phyloP scores from a whole-genome alignment of 2,888 invertebrate genomes.

The Perizoma flavofasciatum region DNA sequence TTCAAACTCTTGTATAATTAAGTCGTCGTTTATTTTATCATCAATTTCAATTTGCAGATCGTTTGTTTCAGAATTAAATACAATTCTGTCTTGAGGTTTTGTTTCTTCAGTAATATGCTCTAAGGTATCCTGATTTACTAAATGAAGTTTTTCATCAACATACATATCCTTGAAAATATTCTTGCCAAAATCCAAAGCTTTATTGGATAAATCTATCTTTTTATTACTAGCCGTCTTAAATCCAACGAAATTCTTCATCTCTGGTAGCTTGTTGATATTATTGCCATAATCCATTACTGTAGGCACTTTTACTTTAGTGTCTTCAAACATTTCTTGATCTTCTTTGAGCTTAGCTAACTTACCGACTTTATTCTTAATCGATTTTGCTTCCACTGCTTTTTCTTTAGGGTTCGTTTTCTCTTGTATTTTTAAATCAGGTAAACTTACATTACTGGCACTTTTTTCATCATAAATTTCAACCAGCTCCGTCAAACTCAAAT shows the following conservation, averaged over 20 bases:
- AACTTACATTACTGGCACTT: conserved; percentile 5
- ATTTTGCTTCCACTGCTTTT: conserved; percentile 1
- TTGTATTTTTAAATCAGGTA: conserved; percentile 8
- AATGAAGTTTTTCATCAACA: conserved; percentile 26
- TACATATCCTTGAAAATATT: conserved; percentile 49
- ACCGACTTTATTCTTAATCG: not conserved
- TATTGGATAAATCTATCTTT: conserved; percentile 52
- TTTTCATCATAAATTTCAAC: conserved; percentile 48
- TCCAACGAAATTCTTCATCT: conserved; percentile 44
- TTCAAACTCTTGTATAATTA: conserved; percentile 52
- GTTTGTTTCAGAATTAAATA: conserved; percentile 28
- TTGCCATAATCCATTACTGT: not conserved
- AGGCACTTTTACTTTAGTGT: conserved; percentile 2
- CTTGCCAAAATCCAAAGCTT: conserved; percentile 45
- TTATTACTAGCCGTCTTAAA: conserved; percentile 63
- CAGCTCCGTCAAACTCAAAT: conserved; percentile 51
- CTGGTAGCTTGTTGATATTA: conserved; percentile 2
- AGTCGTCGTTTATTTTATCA: conserved; percentile 24
- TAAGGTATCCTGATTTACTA: not conserved
- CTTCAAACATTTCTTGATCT: conserved; percentile 3
- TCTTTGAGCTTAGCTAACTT: not conserved
- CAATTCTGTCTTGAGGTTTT: not conserved
- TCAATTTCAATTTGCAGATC: conserved; percentile 1
- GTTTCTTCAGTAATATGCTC: not conserved
- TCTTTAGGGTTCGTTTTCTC: not conserved